phyloP scores from a whole-genome alignment of 2,797 vertebrate genomes.

The Decapterus maruadsi region DNA sequence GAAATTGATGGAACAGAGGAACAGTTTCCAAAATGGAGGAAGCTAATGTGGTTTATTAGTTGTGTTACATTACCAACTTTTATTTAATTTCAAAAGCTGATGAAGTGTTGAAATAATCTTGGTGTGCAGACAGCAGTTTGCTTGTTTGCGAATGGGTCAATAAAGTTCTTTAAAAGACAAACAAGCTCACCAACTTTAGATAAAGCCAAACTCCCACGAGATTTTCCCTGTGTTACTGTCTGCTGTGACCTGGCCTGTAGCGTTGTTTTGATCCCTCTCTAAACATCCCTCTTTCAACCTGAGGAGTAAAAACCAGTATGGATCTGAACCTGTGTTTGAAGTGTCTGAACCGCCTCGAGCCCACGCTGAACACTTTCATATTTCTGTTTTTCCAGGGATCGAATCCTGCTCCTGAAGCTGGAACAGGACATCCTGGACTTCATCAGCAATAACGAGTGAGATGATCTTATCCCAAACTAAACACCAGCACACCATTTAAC shows the following conservation, averaged over 20 bases:
- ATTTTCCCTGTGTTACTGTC: neutral
- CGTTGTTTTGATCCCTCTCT: neutral
- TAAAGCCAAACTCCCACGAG: neutral
- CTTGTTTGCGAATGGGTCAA: no score
- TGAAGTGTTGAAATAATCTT: no score
- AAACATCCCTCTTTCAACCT: neutral
- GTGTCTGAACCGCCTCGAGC: no score
- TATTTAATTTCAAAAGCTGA: neutral
- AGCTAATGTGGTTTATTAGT: neutral
- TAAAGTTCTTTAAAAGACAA: no score
- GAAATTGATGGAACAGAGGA: no score
- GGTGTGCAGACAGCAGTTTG: no score
- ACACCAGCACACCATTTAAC: neutral
- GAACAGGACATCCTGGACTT: slow-evolving; percentile 99
- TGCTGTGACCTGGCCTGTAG: neutral
- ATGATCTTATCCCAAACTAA: no score
- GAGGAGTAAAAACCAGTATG: neutral
- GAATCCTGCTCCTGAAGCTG: slow-evolving; percentile 99
- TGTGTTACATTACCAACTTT: neutral
- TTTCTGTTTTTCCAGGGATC: slow-evolving; percentile 86
- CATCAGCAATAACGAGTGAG: slow-evolving; percentile 96
- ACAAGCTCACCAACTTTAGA: no score
- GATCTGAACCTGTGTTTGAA: no score
- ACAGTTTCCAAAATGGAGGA: neutral
- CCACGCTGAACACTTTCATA: no score